Evolutionary conservation across 2,797 vertebrate species (phyloP).

Genomic region (Rallus crepitans): DNA sequence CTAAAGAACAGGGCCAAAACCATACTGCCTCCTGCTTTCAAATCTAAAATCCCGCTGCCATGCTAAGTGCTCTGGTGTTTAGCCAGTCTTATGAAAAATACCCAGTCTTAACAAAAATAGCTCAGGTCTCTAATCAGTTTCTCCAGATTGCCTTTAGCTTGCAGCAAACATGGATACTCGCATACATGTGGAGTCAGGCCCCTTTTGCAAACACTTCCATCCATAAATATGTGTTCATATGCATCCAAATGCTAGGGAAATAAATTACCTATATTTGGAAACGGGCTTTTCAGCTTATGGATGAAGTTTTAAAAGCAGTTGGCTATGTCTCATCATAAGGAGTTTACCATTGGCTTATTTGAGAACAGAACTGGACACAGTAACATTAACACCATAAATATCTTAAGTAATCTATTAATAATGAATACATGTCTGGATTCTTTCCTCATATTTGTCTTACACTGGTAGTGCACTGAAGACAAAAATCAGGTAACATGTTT

Average conservation of each 20-base stretch:
- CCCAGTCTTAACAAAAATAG: background rate
- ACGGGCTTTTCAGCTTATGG: background rate
- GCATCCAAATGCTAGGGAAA: background rate
- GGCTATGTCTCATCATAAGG: background rate
- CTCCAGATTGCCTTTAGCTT: background rate
- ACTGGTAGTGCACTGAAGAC: background rate
- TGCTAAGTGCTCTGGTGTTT: background rate
- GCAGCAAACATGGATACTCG: background rate
- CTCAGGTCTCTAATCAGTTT: background rate
- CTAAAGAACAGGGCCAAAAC: background rate
- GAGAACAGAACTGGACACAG: background rate
- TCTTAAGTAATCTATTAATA: background rate
- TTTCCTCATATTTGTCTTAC: background rate
- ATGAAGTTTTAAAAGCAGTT: background rate
- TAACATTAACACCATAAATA: background rate
- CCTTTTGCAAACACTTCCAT: background rate
- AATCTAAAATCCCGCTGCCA: background rate
- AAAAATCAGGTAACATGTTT: background rate
- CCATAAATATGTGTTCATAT: background rate
- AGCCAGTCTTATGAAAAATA: background rate
- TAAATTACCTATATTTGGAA: background rate
- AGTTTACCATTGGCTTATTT: background rate
- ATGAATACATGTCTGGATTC: background rate
- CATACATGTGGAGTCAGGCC: background rate
- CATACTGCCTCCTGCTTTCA: background rate